Conservation (phyloP, 2,888 invertebrate species). For the Lasius platythorax region DNA sequence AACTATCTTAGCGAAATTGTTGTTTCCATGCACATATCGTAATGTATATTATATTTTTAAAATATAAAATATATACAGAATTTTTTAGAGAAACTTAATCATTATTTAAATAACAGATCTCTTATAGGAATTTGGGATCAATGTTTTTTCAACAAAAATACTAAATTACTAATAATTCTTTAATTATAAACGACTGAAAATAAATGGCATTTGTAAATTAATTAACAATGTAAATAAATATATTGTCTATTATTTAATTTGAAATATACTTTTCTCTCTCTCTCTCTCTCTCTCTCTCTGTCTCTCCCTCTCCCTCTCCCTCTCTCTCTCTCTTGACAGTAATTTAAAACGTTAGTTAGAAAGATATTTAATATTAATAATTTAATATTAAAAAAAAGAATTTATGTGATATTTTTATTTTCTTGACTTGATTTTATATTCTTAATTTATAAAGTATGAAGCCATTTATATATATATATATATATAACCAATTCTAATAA, state of each 20-base stretch:
- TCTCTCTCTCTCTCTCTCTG: neutral
- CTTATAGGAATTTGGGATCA: neutral
- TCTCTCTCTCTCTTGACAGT: neutral
- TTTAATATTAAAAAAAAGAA: neutral
- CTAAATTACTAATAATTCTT: neutral
- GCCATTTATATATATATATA: no score
- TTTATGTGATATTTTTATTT: neutral
- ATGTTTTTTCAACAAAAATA: neutral
- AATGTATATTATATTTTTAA: neutral
- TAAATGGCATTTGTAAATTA: slow-evolving; percentile 20
- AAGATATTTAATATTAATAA: slow-evolving; percentile 1
- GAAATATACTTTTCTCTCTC: neutral
- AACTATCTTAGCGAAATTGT: neutral
- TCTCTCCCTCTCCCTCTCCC: no score
- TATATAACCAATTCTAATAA: neutral
- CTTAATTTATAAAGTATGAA: neutral
- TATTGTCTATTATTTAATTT: neutral
- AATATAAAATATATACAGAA: neutral
- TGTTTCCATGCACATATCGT: neutral
- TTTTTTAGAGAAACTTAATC: neutral
- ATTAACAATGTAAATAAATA: neutral
- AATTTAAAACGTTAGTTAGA: neutral
- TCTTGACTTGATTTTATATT: no score
- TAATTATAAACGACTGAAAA: slow-evolving; percentile 1
- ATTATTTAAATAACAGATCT: neutral